phyloP scores from a whole-genome alignment of 2,888 invertebrate genomes.

The Thereva unica region DNA sequence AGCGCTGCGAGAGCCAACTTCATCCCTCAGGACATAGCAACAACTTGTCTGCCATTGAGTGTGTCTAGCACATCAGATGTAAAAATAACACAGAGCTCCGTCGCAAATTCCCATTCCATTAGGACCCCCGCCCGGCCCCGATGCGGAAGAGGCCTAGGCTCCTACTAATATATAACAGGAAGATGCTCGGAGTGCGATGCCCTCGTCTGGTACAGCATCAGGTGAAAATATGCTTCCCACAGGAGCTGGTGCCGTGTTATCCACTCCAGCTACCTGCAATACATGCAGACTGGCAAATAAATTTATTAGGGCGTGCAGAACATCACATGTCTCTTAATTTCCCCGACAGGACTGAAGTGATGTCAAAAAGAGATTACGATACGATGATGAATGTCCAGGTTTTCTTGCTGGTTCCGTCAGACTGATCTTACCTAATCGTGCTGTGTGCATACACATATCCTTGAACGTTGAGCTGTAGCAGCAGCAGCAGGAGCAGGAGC shows the following conservation, averaged over 20 bases:
- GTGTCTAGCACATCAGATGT: conserved; percentile 7
- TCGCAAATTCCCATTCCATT: neutral
- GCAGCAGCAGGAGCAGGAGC: too few relatives aligned
- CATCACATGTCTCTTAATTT: conserved; percentile 43
- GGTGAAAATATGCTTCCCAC: conserved; percentile 14
- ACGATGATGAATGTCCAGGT: conserved; percentile 42
- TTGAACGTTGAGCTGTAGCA: neutral
- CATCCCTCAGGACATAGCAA: neutral
- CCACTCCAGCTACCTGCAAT: conserved; percentile 20
- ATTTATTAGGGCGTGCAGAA: conserved; percentile 36
- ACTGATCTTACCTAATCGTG: conserved; percentile 17
- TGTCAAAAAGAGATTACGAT: conserved; percentile 44
- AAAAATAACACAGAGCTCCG: conserved; percentile 12
- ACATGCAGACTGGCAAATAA: conserved; percentile 33
- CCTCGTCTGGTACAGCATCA: conserved; percentile 24
- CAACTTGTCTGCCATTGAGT: neutral
- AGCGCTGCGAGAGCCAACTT: too few relatives aligned
- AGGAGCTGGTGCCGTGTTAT: conserved; percentile 13
- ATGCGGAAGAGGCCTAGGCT: conserved; percentile 7
- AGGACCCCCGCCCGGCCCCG: neutral
- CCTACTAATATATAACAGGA: neutral
- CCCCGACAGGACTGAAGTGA: conserved; percentile 41
- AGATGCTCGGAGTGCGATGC: conserved; percentile 7
- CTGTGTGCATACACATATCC: neutral
- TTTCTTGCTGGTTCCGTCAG: conserved; percentile 19